Evolutionary conservation across 2,113 vertebrate species (phyloP).

Genomic region (Pygoscelis adeliae): DNA sequence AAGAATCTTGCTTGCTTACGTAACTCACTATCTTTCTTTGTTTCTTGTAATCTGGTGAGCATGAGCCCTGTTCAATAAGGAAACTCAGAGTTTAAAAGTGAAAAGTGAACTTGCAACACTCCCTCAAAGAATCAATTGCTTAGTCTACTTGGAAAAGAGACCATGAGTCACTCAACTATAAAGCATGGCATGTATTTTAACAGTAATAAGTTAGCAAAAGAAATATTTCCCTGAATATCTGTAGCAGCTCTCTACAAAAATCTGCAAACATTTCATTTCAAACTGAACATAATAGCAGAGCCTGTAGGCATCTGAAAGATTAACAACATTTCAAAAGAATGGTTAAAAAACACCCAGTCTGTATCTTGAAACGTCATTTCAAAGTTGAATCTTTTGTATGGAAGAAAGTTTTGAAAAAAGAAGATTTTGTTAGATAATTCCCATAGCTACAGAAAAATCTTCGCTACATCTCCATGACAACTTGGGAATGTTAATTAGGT

Average conservation of each 20-base stretch:
- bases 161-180: neutral
- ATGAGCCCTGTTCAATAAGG: neutral
- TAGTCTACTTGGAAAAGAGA: neutral
- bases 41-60: neutral
- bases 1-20: neutral
- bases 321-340: neutral
- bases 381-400: neutral
- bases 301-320: neutral
- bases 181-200: neutral
- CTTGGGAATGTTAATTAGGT: neutral
- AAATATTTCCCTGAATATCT: neutral
- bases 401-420: neutral
- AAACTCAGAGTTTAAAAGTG: neutral
- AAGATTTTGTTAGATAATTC: neutral
- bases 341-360: neutral
- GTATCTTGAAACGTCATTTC: neutral
- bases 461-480: slow-evolving; percentile 32
- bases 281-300: neutral
- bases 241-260: neutral
- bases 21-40: neutral
- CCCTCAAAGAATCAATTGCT: neutral
- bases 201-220: neutral
- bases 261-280: neutral
- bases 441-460: neutral
- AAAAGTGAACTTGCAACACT: neutral